These are phyloP conservation scores for Phoenicopterus ruber DNA, from an alignment of 2,113 vertebrate species.

Conservation along the genomic window DNA sequence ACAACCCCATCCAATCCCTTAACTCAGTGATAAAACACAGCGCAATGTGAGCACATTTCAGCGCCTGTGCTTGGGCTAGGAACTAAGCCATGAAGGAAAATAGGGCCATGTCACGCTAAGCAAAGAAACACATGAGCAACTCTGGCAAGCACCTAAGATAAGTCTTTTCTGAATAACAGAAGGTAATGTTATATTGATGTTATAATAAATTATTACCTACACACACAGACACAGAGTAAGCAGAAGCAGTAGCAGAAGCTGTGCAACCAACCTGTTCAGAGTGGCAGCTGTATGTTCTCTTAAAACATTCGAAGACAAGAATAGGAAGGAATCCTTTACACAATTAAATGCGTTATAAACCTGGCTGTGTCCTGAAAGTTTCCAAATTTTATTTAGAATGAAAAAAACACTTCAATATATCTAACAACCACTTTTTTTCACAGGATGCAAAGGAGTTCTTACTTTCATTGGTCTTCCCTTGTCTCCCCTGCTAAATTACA, in stretches of 20 bases:
- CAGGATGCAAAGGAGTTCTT: not conserved
- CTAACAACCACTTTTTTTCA: not conserved
- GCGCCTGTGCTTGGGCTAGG: not conserved
- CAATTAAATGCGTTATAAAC: not conserved
- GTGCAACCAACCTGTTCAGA: not conserved
- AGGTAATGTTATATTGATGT: slow-evolving; percentile 1
- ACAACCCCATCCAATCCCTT: not conserved
- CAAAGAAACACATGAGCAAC: slow-evolving; percentile 46
- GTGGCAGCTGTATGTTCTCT: not conserved
- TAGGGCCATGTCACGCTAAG: not conserved
- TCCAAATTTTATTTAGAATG: not conserved
- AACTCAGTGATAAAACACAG: not conserved
- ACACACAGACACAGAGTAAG: not conserved
- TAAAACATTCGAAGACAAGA: not conserved
- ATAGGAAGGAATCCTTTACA: not conserved
- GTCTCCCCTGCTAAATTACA: not conserved
- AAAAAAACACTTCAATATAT: not conserved
- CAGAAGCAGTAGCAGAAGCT: not conserved
- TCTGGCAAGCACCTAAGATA: slow-evolving; percentile 36
- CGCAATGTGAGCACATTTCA: not conserved
- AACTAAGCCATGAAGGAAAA: slow-evolving; percentile 29
- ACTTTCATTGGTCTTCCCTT: not conserved
- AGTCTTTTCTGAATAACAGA: slow-evolving; percentile 16
- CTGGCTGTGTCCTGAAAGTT: not conserved
- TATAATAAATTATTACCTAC: slow-evolving; percentile 17